Percentiles rank a stretch among this genome's conserved stretches.
phyloP scores from a whole-genome alignment of 2,888 invertebrate genomes.

The Drosophila longiperda region DNA sequence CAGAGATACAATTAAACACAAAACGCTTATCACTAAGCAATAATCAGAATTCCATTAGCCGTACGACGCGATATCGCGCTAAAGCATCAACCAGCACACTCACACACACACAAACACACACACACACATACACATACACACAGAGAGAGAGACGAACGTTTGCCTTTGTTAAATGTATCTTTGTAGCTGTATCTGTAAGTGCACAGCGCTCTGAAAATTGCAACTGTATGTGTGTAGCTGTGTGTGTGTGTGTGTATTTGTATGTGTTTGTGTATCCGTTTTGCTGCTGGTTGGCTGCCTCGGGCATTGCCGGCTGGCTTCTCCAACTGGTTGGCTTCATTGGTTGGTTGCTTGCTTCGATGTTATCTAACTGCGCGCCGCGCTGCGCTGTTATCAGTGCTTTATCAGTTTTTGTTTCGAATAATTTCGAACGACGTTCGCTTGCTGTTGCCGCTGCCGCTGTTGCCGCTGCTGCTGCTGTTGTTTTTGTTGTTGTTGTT shows the following conservation, averaged over 20 bases:
- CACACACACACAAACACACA: slow-evolving; percentile 26
- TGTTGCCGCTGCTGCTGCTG: slow-evolving; percentile 15
- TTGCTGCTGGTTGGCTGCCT: slow-evolving; percentile 71
- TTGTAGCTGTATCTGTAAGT: slow-evolving; percentile 68
- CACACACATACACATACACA: slow-evolving; percentile 30
- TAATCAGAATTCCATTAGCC: slow-evolving; percentile 85
- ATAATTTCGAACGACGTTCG: slow-evolving; percentile 72
- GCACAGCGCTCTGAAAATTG: slow-evolving; percentile 50
- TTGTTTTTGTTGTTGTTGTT: slow-evolving; percentile 22
- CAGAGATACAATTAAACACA: slow-evolving; percentile 84
- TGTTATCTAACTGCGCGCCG: slow-evolving; percentile 84
- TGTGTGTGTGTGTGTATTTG: slow-evolving; percentile 39
- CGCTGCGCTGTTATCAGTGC: slow-evolving; percentile 83
- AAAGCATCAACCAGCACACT: slow-evolving; percentile 68
- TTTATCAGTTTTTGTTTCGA: slow-evolving; percentile 84
- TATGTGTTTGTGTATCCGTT: slow-evolving; percentile 74
- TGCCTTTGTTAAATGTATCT: slow-evolving; percentile 67
- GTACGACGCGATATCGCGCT: slow-evolving; percentile 78
- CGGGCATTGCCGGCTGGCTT: slow-evolving; percentile 48
- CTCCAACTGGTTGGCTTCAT: slow-evolving; percentile 47
- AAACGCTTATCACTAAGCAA: slow-evolving; percentile 83
- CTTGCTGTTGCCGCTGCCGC: slow-evolving; percentile 20
- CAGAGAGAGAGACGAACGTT: slow-evolving; percentile 22
- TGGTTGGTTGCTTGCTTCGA: slow-evolving; percentile 60
- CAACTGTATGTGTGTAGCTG: slow-evolving; percentile 43